These are phyloP conservation scores for Galbula dea DNA, from an alignment of 2,113 vertebrate species.

Conservation along the genomic window DNA sequence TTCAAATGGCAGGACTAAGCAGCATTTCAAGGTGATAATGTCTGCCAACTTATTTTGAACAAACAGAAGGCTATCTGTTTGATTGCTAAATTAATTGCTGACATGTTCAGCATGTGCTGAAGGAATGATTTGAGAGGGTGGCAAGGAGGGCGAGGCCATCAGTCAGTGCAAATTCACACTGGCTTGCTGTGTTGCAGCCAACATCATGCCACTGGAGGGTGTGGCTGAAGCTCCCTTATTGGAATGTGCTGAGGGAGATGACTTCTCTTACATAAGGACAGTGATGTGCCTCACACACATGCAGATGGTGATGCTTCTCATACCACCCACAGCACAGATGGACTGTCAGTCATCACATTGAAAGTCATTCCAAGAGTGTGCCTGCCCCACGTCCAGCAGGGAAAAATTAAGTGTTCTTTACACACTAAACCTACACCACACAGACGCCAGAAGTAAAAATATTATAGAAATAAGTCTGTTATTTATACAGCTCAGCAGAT, in stretches of 20 bases:
- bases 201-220: accelerated
- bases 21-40: neutral
- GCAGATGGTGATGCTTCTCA: constrained; percentile 59
- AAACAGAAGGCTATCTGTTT: neutral
- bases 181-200: neutral
- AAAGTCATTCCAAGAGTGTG: constrained; percentile 19
- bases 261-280: neutral
- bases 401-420: constrained; percentile 20
- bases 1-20: neutral
- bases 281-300: constrained; percentile 11
- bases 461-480: constrained; percentile 22
- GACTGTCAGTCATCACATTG: constrained; percentile 57
- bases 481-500: neutral
- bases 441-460: constrained; percentile 15
- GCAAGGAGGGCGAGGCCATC: neutral
- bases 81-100: too few relatives aligned
- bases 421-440: neutral
- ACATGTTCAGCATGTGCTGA: neutral
- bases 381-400: constrained; percentile 2
- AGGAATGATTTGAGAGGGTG: neutral
- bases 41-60: neutral
- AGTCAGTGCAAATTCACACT: neutral
- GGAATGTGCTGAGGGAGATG: neutral
- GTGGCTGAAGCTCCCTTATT: neutral
- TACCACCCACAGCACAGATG: constrained; percentile 60